These are phyloP conservation scores for Cyclina sinensis DNA, from an alignment of 1,140 invertebrate genomes.

Conservation along the genomic window DNA sequence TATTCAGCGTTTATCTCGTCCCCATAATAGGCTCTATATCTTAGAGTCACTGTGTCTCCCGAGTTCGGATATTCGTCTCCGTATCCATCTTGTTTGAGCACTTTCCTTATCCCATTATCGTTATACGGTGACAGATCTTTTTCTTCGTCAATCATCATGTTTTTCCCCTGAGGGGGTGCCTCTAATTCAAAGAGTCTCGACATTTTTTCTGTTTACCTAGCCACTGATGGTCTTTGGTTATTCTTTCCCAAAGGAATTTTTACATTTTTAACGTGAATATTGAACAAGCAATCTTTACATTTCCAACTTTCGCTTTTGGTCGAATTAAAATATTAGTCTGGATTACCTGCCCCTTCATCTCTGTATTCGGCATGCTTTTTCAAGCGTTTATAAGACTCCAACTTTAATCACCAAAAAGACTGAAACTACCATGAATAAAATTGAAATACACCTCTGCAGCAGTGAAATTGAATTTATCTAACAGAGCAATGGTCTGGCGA, in stretches of 20 bases:
- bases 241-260: not conserved
- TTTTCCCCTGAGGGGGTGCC: not conserved
- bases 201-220: not conserved
- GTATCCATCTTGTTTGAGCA: conserved; percentile 7
- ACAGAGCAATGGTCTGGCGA: no score
- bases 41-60: conserved; percentile 18
- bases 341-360: no score
- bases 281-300: not conserved
- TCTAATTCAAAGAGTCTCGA: conserved; percentile 27
- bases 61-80: conserved; percentile 42
- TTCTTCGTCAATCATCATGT: conserved; percentile 12
- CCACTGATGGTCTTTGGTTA: not conserved
- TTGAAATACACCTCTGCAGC: no score
- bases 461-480: no score
- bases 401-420: no score
- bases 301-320: conserved; percentile 34
- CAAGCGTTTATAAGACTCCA: not conserved
- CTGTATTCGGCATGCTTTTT: not conserved
- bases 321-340: no score
- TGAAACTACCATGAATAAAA: no score
- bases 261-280: not conserved
- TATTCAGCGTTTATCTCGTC: conserved; percentile 37
- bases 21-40: conserved; percentile 36
- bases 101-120: conserved; percentile 42
- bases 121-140: conserved; percentile 17